Evolutionary conservation across 2,888 invertebrate genomes (phyloP), one percentile per base, ranked within the genome.

Genomic region (Mythimna lalbum): DNA sequence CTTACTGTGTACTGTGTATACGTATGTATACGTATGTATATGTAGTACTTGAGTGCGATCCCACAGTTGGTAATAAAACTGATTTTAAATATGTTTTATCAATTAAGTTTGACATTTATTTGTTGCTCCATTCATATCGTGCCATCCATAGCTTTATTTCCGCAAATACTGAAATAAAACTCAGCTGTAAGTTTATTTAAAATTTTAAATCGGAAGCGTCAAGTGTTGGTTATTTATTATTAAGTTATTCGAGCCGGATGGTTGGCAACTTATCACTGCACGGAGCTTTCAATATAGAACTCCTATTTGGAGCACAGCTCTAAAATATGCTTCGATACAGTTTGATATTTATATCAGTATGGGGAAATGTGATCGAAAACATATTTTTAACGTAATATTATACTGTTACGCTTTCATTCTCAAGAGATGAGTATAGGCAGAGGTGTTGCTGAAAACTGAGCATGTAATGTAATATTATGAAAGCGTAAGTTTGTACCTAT

Each of bases 261-360:
- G 60, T 50, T 76, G 70, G 64, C 62, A 81, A 81, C 82, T 71
- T 78, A 77, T 78, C 71, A 77, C 62, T 39, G 67, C 31, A 62
- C 49, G 65, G 61, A 76, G 55, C 59, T 77, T 81, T 81, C 82
- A 81, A 76, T 81, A 81, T 71, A 70, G 36, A 69, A 63, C 53
- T 78, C 19, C 23, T 65, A 71, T 71, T 72, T 63, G 53, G 49
- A 66, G 55, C 47, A 50, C 61, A 52, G 50, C 61, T 81, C 76
- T 53, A 66, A 78, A 78, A 70, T 78, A 81, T 64, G 33, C 56
- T 81, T 67, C 61, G 60, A 76, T 53, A 59, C 49, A n/a, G 60
- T 43, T 66, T 76, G 39, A 66, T 63, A 73, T 70, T 76, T 83
- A 63, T 52, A 62, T 65, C 52, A 53, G 61, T 19, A 43, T 43